Evolutionary conservation across 2,888 invertebrate species (phyloP).

Genomic region (Tetranychus truncatus): DNA sequence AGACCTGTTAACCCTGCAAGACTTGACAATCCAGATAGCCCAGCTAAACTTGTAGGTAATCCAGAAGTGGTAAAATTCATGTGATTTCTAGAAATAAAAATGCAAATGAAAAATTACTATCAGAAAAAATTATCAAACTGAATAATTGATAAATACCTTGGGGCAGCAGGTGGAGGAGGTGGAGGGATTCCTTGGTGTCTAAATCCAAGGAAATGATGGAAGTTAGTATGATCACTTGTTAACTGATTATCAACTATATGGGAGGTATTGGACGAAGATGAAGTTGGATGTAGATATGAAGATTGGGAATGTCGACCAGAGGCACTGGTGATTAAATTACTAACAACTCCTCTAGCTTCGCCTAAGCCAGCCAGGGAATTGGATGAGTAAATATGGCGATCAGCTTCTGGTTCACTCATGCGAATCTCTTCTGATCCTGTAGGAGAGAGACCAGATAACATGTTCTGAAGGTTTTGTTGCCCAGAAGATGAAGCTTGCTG

Average conservation of each 20-base stretch:
- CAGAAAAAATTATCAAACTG: neutral
- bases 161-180: constrained; percentile 16
- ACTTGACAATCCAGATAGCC: neutral
- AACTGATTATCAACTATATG: constrained; percentile 12
- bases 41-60: neutral
- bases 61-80: neutral
- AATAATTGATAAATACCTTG: constrained; percentile 9
- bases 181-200: constrained; percentile 16
- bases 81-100: neutral
- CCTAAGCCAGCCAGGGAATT: neutral
- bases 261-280: constrained; percentile 2
- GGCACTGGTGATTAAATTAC: constrained; percentile 38
- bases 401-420: constrained; percentile 62
- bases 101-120: neutral
- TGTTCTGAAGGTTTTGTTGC: neutral
- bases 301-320: constrained; percentile 27
- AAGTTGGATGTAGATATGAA: neutral
- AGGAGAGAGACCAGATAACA: constrained; percentile 45
- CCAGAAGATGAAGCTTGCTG: constrained; percentile 3
- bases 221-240: constrained; percentile 15
- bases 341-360: constrained; percentile 9
- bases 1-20: constrained; percentile 2
- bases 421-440: constrained; percentile 70
- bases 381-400: constrained; percentile 46
- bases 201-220: constrained; percentile 16